A percentile compares a stretch with the other conserved stretches of the same genome.
phyloP scores from a whole-genome alignment of 2,113 vertebrate species.

The Spea bombifrons region DNA sequence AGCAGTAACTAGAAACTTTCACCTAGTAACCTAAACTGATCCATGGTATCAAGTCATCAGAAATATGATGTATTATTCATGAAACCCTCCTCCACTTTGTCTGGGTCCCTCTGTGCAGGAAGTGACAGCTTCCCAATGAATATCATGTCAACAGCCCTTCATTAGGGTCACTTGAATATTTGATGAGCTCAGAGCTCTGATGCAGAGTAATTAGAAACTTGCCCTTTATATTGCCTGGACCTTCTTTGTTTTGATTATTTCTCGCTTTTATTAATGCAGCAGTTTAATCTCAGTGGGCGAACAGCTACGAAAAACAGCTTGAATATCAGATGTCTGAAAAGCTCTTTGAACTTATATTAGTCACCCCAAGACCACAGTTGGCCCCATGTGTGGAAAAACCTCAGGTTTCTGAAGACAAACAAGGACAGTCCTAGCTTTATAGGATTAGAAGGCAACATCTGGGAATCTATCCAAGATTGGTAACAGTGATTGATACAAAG shows the following conservation, averaged over 20 bases:
- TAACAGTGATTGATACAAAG: neutral
- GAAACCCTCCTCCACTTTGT: neutral
- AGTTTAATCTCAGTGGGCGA: conserved; percentile 55
- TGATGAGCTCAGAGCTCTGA: conserved; percentile 51
- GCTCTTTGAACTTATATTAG: neutral
- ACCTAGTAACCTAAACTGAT: conserved; percentile 41
- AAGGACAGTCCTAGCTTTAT: neutral
- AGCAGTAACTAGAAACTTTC: conserved; percentile 46
- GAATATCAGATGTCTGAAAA: conserved; percentile 10
- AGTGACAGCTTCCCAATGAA: conserved; percentile 33
- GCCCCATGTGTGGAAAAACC: neutral
- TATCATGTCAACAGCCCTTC: conserved; percentile 55
- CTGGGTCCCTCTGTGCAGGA: neutral
- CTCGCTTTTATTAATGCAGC: conserved; percentile 28
- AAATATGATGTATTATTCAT: conserved; percentile 57
- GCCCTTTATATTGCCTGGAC: conserved; percentile 38
- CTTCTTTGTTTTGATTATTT: conserved; percentile 45
- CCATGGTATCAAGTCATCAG: neutral
- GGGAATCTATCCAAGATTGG: neutral
- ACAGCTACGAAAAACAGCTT: neutral
- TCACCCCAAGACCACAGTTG: neutral
- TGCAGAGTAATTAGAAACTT: conserved; percentile 53
- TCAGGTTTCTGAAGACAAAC: neutral
- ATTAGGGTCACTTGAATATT: conserved; percentile 60
- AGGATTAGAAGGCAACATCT: neutral